Evolutionary conservation across 1,140 invertebrate species (phyloP).

Genomic region (Harpegnathos saltator): DNA sequence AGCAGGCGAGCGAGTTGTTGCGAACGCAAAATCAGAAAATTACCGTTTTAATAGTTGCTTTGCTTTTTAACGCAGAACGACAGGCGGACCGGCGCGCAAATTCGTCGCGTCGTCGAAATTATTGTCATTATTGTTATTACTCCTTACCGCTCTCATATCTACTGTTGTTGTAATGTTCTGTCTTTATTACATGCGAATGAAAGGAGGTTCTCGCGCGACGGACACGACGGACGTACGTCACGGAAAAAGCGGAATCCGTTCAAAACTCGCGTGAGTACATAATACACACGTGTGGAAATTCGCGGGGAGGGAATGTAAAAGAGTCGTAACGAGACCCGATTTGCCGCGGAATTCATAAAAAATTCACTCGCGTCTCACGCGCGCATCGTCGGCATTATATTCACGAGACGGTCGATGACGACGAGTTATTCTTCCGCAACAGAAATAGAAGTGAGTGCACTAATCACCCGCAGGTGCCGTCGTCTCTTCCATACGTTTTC

Average conservation of each 20-base stretch:
- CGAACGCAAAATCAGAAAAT: conserved; percentile 4
- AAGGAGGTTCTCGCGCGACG: no score
- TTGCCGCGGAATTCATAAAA: conserved; percentile 16
- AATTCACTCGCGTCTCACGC: background rate
- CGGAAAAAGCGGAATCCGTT: no score
- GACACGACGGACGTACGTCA: no score
- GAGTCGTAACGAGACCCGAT: no score
- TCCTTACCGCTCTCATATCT: no score
- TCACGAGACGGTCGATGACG: background rate
- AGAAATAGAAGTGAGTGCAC: conserved; percentile 50
- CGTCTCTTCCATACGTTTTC: conserved; percentile 24
- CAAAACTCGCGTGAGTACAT: no score
- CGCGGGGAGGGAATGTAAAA: no score
- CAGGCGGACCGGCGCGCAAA: background rate
- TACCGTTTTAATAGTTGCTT: background rate
- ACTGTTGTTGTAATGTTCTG: no score
- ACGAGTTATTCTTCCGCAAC: background rate
- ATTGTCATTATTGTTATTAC: conserved; percentile 11
- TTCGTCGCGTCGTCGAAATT: conserved; percentile 4
- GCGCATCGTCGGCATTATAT: background rate
- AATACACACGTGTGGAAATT: no score
- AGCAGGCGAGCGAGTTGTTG: background rate
- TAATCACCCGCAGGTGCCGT: background rate
- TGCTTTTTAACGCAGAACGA: background rate
- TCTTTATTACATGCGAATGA: no score